These are phyloP conservation scores for Charanyca ferruginea DNA, from an alignment of 2,888 invertebrate species.

Conservation along the genomic window DNA sequence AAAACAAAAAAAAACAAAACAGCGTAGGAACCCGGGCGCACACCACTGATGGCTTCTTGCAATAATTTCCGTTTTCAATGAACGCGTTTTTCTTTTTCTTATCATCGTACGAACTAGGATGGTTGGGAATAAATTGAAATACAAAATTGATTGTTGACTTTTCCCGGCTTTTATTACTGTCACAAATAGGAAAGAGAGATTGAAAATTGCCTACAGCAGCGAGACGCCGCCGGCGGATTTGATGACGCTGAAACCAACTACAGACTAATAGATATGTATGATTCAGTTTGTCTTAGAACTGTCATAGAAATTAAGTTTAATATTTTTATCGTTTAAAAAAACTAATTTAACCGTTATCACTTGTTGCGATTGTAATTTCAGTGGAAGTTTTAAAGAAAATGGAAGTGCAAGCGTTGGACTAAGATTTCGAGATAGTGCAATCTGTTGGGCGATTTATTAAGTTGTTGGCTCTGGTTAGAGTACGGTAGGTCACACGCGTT, in stretches of 20 bases:
- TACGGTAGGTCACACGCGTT: conserved; percentile 39
- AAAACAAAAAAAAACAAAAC: conserved; percentile 75
- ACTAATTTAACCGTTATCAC: conserved; percentile 27
- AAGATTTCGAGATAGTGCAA: conserved; percentile 66
- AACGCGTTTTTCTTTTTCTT: conserved; percentile 90
- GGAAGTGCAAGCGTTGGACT: conserved; percentile 61
- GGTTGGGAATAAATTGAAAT: conserved; percentile 91
- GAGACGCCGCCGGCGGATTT: conserved; percentile 80
- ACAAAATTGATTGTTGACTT: conserved; percentile 92
- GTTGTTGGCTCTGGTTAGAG: conserved; percentile 66
- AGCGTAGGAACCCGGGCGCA: conserved; percentile 82
- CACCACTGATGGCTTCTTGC: conserved; percentile 90
- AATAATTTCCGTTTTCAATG: conserved; percentile 91
- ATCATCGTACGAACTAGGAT: conserved; percentile 90
- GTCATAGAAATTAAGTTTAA: neutral
- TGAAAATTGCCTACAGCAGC: conserved; percentile 88
- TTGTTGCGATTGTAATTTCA: conserved; percentile 49
- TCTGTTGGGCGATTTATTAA: conserved; percentile 72
- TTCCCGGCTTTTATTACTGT: conserved; percentile 90
- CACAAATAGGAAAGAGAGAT: conserved; percentile 90
- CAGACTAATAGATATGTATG: conserved; percentile 67
- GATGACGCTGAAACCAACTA: conserved; percentile 74
- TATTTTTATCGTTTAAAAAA: conserved; percentile 16
- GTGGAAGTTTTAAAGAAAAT: conserved; percentile 69
- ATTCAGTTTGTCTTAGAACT: conserved; percentile 60